Evolutionary conservation across 2,888 invertebrate genomes (phyloP).

Genomic region (Dryomyza anilis): DNA sequence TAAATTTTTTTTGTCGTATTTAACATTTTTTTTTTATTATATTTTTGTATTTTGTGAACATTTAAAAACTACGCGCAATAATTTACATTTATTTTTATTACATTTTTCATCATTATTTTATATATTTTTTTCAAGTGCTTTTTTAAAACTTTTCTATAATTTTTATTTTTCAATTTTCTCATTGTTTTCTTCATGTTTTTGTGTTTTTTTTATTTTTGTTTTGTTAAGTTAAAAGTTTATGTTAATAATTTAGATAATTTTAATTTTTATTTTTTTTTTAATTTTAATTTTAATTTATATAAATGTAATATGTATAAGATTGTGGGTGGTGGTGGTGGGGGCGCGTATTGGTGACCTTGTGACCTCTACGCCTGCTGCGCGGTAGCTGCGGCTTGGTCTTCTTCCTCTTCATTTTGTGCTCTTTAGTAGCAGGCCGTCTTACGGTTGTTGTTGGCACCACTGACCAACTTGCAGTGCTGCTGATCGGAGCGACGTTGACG

Average conservation of each 20-base stretch:
- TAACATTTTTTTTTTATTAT: conserved; percentile 24
- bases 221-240: conserved; percentile 37
- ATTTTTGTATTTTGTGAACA: conserved; percentile 49
- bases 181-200: neutral
- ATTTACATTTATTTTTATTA: conserved; percentile 42
- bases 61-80: conserved; percentile 46
- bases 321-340: conserved; percentile 16
- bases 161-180: neutral
- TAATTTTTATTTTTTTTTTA: neutral
- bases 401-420: neutral
- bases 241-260: conserved; percentile 20
- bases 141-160: conserved; percentile 32
- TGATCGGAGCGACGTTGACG: conserved; percentile 65
- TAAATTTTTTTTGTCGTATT: conserved; percentile 7
- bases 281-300: conserved; percentile 29
- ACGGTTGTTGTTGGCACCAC: conserved; percentile 69
- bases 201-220: conserved; percentile 14
- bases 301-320: conserved; percentile 32
- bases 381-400: neutral
- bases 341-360: conserved; percentile 18
- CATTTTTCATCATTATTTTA: conserved; percentile 30
- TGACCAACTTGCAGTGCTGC: conserved; percentile 64
- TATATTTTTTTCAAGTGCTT: conserved; percentile 32
- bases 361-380: neutral
- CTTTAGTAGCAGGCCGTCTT: conserved; percentile 63